Conservation (phyloP, 1,140 invertebrate species). For the Apis laboriosa region DNA sequence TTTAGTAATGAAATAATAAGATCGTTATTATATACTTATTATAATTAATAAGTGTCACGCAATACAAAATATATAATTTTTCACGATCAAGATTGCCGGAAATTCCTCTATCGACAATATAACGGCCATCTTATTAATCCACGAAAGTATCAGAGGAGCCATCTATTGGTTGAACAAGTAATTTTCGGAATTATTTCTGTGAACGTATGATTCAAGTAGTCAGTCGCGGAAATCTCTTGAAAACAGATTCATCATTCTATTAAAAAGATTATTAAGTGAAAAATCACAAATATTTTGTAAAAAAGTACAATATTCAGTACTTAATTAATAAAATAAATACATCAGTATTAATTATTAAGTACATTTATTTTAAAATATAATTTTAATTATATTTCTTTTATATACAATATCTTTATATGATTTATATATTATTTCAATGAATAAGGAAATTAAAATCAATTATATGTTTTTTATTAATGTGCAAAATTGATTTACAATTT, state of each 20-base stretch:
- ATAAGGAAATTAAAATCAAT: background rate
- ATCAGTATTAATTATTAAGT: background rate
- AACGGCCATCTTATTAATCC: slow-evolving; percentile 20
- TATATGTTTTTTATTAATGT: too few relatives aligned
- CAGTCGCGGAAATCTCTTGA: slow-evolving; percentile 29
- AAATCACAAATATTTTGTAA: background rate
- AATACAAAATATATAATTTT: slow-evolving; percentile 16
- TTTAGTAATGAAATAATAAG: slow-evolving; percentile 3
- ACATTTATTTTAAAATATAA: background rate
- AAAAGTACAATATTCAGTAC: background rate
- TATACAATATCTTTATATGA: background rate
- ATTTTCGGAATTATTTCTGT: slow-evolving; percentile 39
- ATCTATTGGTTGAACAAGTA: slow-evolving; percentile 42
- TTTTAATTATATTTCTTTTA: background rate
- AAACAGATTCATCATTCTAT: slow-evolving; percentile 2
- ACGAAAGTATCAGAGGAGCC: slow-evolving; percentile 14
- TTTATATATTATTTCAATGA: background rate
- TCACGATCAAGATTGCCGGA: background rate
- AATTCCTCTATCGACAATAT: too few relatives aligned
- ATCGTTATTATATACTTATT: slow-evolving; percentile 4
- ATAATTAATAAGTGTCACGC: slow-evolving; percentile 45
- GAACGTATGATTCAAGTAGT: slow-evolving; percentile 34
- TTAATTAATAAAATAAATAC: background rate
- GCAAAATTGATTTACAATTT: too few relatives aligned
- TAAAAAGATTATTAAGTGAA: slow-evolving; percentile 1